These are phyloP conservation scores for Hucho hucho DNA, from an alignment of 2,113 vertebrate genomes.

Conservation along the genomic window DNA sequence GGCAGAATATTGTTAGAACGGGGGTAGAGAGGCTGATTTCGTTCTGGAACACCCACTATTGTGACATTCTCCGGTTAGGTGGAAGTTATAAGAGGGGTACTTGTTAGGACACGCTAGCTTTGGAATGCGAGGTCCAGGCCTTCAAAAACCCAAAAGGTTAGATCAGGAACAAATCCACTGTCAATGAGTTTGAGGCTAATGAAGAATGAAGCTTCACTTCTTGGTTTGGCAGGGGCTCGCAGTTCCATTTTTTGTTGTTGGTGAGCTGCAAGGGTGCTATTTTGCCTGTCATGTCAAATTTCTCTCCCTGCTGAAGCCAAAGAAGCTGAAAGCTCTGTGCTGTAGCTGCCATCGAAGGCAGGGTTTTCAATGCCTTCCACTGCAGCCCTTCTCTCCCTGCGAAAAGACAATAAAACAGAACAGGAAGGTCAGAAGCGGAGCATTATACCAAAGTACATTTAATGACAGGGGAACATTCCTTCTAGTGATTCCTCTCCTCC, in stretches of 20 bases:
- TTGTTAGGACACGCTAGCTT: slow-evolving; percentile 65
- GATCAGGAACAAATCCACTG: slow-evolving; percentile 73
- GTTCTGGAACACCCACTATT: slow-evolving; percentile 68
- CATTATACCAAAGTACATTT: slow-evolving; percentile 70
- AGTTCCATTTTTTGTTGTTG: slow-evolving; percentile 79
- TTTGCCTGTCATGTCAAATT: slow-evolving; percentile 83
- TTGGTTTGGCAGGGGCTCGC: slow-evolving; percentile 80
- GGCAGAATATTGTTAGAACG: slow-evolving; percentile 63
- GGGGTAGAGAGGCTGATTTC: slow-evolving; percentile 70
- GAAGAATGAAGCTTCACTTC: slow-evolving; percentile 89
- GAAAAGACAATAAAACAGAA: slow-evolving; percentile 48
- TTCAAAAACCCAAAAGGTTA: slow-evolving; percentile 68
- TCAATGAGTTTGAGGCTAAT: slow-evolving; percentile 80
- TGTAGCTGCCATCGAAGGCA: slow-evolving; percentile 78
- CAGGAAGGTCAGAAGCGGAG: slow-evolving; percentile 76
- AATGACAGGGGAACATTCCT: slow-evolving; percentile 78
- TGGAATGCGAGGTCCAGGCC: slow-evolving; percentile 65
- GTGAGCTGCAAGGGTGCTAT: slow-evolving; percentile 89
- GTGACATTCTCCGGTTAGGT: slow-evolving; percentile 49
- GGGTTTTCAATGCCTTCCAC: slow-evolving; percentile 82
- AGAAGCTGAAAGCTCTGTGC: slow-evolving; percentile 75
- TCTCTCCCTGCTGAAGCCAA: slow-evolving; percentile 76
- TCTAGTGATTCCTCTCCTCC: slow-evolving; percentile 77
- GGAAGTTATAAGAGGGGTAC: slow-evolving; percentile 60
- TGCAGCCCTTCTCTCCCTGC: slow-evolving; percentile 70